phyloP scores from a whole-genome alignment of 92 coral and sea anemone species.

The Phenganax subtilis region DNA sequence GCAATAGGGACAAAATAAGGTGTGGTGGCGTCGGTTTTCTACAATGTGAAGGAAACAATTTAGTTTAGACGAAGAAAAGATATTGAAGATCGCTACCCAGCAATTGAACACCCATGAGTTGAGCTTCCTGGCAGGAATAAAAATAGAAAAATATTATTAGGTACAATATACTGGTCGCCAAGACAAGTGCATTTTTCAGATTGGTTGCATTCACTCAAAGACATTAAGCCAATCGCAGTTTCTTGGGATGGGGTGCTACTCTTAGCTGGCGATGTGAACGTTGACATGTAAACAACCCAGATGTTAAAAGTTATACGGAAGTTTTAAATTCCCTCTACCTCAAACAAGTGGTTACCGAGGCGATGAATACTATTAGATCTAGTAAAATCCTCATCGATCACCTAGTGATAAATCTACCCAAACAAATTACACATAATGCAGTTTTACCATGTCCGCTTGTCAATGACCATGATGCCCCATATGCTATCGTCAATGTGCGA shows the following conservation, averaged over 20 bases:
- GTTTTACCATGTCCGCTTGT: conserved; percentile 1
- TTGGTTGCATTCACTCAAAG: conserved; percentile 14
- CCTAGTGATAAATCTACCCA: conserved; percentile 30
- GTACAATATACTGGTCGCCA: conserved; percentile 20
- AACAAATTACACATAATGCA: background rate
- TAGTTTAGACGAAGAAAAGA: conserved; percentile 33
- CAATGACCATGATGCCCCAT: conserved; percentile 2
- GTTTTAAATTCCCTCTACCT: conserved; percentile 39
- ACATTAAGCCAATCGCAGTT: background rate
- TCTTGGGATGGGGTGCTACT: conserved; percentile 39
- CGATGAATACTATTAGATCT: conserved; percentile 23
- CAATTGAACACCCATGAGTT: conserved; percentile 23
- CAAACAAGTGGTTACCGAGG: conserved; percentile 39
- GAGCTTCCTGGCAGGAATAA: conserved; percentile 35
- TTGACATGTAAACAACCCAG: conserved; percentile 16
- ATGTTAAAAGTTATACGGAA: conserved; percentile 29
- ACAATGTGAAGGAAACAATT: conserved; percentile 32
- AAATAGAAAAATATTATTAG: conserved; percentile 25
- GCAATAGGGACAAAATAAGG: conserved; percentile 18
- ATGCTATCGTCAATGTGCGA: background rate
- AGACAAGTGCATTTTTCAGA: conserved; percentile 30
- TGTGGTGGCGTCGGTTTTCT: conserved; percentile 30
- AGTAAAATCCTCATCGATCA: conserved; percentile 43
- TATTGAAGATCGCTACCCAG: conserved; percentile 28
- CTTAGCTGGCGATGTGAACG: conserved; percentile 35